Evolutionary conservation across 2,797 vertebrate species (phyloP).

Genomic region (Heliangelus exortis): DNA sequence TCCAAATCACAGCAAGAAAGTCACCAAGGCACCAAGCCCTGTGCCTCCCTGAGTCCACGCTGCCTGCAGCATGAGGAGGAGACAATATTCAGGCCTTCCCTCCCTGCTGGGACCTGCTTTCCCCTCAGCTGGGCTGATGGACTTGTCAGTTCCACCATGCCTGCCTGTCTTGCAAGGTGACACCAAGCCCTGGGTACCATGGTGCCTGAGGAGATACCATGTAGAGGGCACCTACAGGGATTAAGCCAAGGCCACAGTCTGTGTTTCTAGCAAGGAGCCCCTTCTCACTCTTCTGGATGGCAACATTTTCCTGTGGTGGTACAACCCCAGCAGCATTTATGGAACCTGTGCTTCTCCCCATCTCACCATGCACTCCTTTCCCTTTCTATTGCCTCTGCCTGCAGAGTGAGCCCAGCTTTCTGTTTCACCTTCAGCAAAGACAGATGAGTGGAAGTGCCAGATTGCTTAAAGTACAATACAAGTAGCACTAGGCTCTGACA

Average conservation of each 20-base stretch:
- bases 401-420: not conserved
- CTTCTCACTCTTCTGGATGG: not conserved
- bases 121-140: rapidly evolving
- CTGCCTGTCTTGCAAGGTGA: not conserved
- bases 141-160: rapidly evolving
- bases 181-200: rapidly evolving
- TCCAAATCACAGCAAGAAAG: not conserved
- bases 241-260: not conserved
- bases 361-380: not conserved
- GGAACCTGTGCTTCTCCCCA: not conserved
- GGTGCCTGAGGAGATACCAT: rapidly evolving
- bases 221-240: rapidly evolving
- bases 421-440: not conserved
- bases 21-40: rapidly evolving
- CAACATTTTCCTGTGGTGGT: not conserved
- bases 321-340: not conserved
- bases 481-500: not conserved
- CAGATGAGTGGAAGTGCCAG: not conserved
- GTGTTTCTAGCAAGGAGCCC: not conserved
- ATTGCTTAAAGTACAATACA: not conserved
- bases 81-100: rapidly evolving
- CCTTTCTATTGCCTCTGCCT: not conserved
- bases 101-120: not conserved
- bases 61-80: rapidly evolving
- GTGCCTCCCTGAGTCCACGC: rapidly evolving